Conservation (phyloP, 2,888 invertebrate species). For the Rhodophaea formosa region DNA sequence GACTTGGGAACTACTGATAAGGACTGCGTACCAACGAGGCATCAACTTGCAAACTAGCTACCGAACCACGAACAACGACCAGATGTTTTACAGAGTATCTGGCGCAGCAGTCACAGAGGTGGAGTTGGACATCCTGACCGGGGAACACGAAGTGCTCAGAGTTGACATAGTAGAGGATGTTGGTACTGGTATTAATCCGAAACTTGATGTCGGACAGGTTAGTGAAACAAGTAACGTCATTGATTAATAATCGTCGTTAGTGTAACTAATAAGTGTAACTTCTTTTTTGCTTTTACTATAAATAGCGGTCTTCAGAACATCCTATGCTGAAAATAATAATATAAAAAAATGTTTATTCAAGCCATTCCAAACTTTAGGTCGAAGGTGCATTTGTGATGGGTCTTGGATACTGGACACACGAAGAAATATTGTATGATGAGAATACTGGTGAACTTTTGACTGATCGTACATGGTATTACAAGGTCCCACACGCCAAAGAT, state of each 20-base stretch:
- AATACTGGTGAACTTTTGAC: slow-evolving; percentile 85
- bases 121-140: slow-evolving; percentile 89
- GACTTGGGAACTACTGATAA: slow-evolving; percentile 75
- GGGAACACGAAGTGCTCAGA: slow-evolving; percentile 83
- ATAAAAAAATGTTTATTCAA: background rate
- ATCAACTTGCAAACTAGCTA: slow-evolving; percentile 61
- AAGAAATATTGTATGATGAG: slow-evolving; percentile 83
- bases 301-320: no score
- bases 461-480: slow-evolving; percentile 89
- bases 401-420: slow-evolving; percentile 87
- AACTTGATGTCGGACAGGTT: slow-evolving; percentile 86
- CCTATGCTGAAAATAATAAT: no score
- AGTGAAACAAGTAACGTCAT: slow-evolving; percentile 18
- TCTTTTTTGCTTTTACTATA: no score
- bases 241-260: no score
- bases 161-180: slow-evolving; percentile 86
- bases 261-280: no score
- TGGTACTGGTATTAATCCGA: slow-evolving; percentile 85
- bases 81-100: slow-evolving; percentile 76
- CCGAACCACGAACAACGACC: slow-evolving; percentile 47
- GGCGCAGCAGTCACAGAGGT: slow-evolving; percentile 84
- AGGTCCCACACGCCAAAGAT: slow-evolving; percentile 86
- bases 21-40: slow-evolving; percentile 61
- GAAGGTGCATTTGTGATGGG: slow-evolving; percentile 90
- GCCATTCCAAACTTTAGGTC: slow-evolving; percentile 45